Conservation (phyloP, 1,140 invertebrate genomes). For the Ectropis grisescens region DNA sequence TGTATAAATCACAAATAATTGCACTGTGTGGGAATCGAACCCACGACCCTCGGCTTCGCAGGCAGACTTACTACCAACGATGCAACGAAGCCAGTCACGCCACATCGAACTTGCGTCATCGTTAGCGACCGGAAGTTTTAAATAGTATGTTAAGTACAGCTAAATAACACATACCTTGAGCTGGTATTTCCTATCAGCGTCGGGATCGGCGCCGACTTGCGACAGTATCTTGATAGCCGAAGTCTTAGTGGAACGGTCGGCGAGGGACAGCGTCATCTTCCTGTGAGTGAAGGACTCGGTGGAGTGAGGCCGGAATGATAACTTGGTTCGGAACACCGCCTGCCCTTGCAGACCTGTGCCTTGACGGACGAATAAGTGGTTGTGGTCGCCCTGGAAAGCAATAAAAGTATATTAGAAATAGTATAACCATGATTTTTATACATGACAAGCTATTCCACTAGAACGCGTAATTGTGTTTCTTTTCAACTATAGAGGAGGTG, state of each 20-base stretch:
- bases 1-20: too few species aligned
- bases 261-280: slow-evolving; percentile 98
- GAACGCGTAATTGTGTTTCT: too few species aligned
- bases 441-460: too few species aligned
- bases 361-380: slow-evolving; percentile 96
- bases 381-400: slow-evolving; percentile 85
- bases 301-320: slow-evolving; percentile 97
- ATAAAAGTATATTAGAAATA: slow-evolving; percentile 3
- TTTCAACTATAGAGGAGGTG: too few species aligned
- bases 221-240: slow-evolving; percentile 97
- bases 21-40: too few species aligned
- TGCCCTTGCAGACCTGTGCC: slow-evolving; percentile 98
- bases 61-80: too few species aligned
- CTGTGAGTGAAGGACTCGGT: slow-evolving; percentile 98
- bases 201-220: slow-evolving; percentile 94
- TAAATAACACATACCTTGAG: slow-evolving; percentile 88
- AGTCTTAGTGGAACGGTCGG: slow-evolving; percentile 96
- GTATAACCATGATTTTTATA: slow-evolving; percentile 9
- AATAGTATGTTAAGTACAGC: too few species aligned
- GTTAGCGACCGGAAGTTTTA: too few species aligned
- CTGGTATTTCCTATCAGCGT: slow-evolving; percentile 90
- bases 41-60: too few species aligned
- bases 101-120: too few species aligned
- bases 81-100: too few species aligned
- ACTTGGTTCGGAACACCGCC: slow-evolving; percentile 95